phyloP scores from a whole-genome alignment of 2,797 vertebrate species.

The Platyrinchus mystaceus region DNA sequence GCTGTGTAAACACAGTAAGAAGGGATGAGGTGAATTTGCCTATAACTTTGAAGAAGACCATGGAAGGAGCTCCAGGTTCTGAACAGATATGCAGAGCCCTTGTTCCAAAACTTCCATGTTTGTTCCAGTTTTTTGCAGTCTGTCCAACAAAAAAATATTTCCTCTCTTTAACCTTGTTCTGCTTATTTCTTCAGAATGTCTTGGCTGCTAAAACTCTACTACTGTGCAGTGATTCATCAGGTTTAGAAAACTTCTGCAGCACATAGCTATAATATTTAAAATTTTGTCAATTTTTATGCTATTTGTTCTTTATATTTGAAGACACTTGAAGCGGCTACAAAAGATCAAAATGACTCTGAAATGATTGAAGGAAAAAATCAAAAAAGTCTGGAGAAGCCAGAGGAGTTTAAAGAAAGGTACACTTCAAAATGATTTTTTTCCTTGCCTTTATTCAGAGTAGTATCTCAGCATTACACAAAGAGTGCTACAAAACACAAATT shows the following conservation, averaged over 20 bases:
- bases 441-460: background rate
- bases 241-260: background rate
- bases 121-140: background rate
- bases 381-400: slow-evolving; percentile 45
- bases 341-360: slow-evolving; percentile 53
- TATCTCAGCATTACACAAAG: background rate
- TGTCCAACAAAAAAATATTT: background rate
- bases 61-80: background rate
- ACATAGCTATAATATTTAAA: background rate
- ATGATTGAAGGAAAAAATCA: slow-evolving; percentile 42
- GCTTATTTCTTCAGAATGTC: background rate
- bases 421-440: background rate
- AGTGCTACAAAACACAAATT: background rate
- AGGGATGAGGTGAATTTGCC: background rate
- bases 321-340: slow-evolving; percentile 43
- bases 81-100: background rate
- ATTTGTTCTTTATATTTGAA: slow-evolving; percentile 54
- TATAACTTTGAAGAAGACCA: background rate
- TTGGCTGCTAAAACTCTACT: background rate
- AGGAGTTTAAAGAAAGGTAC: slow-evolving; percentile 70
- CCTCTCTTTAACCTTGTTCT: background rate
- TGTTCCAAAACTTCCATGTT: background rate
- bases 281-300: background rate
- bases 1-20: background rate
- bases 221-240: background rate